Conservation (phyloP, 2,888 invertebrate genomes). For the Cheiracanthium punctorium region DNA sequence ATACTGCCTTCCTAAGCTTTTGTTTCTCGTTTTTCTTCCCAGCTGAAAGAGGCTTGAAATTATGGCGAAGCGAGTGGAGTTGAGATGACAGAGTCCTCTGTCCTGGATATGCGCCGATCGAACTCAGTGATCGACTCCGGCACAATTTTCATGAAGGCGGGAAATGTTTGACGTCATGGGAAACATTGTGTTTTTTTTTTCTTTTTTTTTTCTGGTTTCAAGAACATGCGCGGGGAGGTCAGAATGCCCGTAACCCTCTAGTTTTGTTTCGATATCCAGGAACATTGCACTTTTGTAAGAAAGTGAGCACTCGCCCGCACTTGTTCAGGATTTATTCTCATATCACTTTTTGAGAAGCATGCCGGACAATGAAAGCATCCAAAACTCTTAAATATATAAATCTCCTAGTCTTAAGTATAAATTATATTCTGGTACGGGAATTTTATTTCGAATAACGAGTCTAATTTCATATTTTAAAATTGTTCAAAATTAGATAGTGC, state of each 20-base stretch:
- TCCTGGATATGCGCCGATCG: conserved; percentile 34
- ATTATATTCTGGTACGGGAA: no score
- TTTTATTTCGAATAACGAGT: no score
- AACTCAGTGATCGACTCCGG: conserved; percentile 56
- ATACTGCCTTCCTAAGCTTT: neutral
- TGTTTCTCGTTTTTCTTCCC: neutral
- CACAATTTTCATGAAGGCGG: conserved; percentile 52
- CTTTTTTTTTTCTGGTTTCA: conserved; percentile 20
- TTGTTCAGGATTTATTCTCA: no score
- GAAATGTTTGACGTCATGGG: conserved; percentile 58
- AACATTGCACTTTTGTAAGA: conserved; percentile 38
- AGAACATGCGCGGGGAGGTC: conserved; percentile 46
- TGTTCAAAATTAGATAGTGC: no score
- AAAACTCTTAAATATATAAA: no score
- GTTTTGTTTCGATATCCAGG: neutral
- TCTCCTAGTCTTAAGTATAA: no score
- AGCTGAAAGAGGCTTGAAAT: neutral
- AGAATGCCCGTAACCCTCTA: neutral
- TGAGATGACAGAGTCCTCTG: conserved; percentile 4
- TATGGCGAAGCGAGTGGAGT: neutral
- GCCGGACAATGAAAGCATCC: no score
- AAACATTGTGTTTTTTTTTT: no score
- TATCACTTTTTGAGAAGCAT: no score
- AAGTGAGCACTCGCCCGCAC: neutral
- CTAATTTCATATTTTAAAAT: no score